Evolutionary conservation across 1,140 invertebrate species (phyloP), one percentile per base, ranked within the genome.

Genomic region (Scaptomyza hsui): DNA sequence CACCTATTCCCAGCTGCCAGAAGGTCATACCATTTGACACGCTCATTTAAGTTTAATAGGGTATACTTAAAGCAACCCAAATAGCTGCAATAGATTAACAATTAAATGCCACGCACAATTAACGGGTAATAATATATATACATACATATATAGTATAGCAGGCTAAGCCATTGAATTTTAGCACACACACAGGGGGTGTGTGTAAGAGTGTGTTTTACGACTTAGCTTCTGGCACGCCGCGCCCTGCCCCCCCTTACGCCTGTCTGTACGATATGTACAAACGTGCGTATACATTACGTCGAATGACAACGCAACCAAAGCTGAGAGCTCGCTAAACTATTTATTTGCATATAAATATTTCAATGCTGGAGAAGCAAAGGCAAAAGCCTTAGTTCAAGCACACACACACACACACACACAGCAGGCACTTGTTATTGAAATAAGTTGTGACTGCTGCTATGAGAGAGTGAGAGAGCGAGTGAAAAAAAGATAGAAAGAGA

Each of bases 271-370:
- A 15, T 37, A n/a, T n/a, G 6, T 9, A 35, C 32, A 37, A n/a
- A 39, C 21, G 29, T 42, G 24, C 32, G 56, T 72, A 52, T 53
- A 53, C 67, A 49, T 60, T 59, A 70, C 52, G 71, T 55, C 56
- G 60, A 86, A 80, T 80, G 80, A 77, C 72, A 86, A 70, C 60
- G 44, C 35, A 65, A 47, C 70, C 57, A 60, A 64, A 71, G 81
- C 79, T 74, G 77, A 86, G 74, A 88, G 82, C 77, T 60, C 64
- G 69, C 65, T 78, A 81, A 85, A 85, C 82, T 85, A 85, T 85
- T 85, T 85, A 85, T 85, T 85, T 85, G 81, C 81, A 85, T 86
- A 85, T 86, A 85, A 85, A 85, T 85, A 88, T 85, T 85, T 86
- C 69, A 85, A 72, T 65, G 61, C 48, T 29, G 21, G 19, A n/a